Percentiles rank a stretch among this genome's conserved stretches.
These are phyloP conservation scores for Yponomeuta cagnagella DNA, from an alignment of 2,888 invertebrate genomes.

Conservation along the genomic window DNA sequence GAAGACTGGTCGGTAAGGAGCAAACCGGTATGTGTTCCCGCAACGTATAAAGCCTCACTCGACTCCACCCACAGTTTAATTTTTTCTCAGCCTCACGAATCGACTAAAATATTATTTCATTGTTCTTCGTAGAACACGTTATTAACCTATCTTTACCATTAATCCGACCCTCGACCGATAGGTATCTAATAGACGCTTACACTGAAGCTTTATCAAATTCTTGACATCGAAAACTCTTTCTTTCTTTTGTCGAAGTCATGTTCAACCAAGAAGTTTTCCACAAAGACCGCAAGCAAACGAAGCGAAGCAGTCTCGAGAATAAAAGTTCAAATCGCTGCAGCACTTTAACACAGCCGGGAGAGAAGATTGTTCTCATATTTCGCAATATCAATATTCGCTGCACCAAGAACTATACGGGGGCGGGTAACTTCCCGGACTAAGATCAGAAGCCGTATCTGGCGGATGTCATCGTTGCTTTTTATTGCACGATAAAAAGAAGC, in stretches of 20 bases:
- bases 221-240: not conserved
- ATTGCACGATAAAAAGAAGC: conserved; percentile 3
- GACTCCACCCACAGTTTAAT: conserved; percentile 70
- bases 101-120: conserved; percentile 50
- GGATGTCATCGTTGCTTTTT: not conserved
- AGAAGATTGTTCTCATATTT: conserved; percentile 5
- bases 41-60: conserved; percentile 28
- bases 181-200: not conserved
- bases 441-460: not conserved
- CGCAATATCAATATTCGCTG: conserved; percentile 9
- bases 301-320: not conserved
- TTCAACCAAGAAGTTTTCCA: not conserved
- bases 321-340: conserved; percentile 5
- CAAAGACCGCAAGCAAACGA: not conserved
- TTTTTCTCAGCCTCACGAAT: conserved; percentile 63
- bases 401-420: not conserved
- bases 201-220: not conserved
- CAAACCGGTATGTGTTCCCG: conserved; percentile 26
- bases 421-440: not conserved
- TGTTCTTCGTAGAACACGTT: conserved; percentile 60
- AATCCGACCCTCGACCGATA: conserved; percentile 16
- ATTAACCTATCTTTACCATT: conserved; percentile 56
- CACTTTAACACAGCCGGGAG: conserved; percentile 3
- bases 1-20: not conserved
- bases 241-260: conserved; percentile 4